Evolutionary conservation across 2,113 vertebrate species (phyloP).

Genomic region (human): GRCh38 chr17:56256501-56257000

Average conservation of each 20-base stretch:
- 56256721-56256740: neutral
- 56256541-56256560: neutral
- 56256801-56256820: neutral
- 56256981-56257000: neutral
- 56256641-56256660: neutral
- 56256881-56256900: neutral
- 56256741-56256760: constrained; percentile 7
- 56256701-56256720: neutral
- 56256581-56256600: constrained; percentile 51
- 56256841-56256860: neutral
- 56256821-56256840: neutral
- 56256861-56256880: neutral
- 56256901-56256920: neutral
- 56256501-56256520: neutral
- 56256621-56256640: neutral
- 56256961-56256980: neutral
- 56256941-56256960: neutral
- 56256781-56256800: neutral
- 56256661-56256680: neutral
- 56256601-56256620: neutral
- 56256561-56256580: neutral
- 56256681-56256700: neutral
- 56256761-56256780: neutral
- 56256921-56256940: neutral
- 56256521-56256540: neutral